Base-by-base conservation (phyloP, 2,888 invertebrate genomes). In the Trachelus iudaicus region DNA sequence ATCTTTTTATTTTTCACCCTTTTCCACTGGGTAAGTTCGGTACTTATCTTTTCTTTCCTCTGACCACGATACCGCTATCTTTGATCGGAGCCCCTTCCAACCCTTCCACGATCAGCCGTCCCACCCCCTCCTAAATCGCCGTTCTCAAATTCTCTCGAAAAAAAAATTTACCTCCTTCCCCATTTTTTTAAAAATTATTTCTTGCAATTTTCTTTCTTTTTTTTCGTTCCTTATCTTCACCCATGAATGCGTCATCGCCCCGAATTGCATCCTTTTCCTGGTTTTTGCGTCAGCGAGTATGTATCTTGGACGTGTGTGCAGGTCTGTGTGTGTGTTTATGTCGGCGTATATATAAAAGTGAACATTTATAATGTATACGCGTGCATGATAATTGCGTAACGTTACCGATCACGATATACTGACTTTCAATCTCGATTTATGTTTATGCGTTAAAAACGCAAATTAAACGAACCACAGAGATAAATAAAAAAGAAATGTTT, bases 211-310 rank as follows among this genome's bases (percentile, higher is more conserved):
- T 76, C 15, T 23, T 77, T 34, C 34, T 69, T 74, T 71, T 77
- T 37, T 73, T 69, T 69, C 12, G 40, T 68, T 69, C 34, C 35
- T 68, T 40, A 75, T 75, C 69, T 34, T 69, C 31, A 34, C 33
- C 30, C 31, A 73, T 69, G 56, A 79, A 76, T 75, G 73, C 69
- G 75, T 73, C 69, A 75, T 74, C 71, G 71, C 79, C 73, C 74
- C 33, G 82, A 76, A 31, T 71, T 12, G 71, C 71, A 71, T 71
- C 34, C 31, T 31, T 31, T 1, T 34, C 15, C 15, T 71, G 31
- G 15, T 12, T 31, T 34, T 71, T 71, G 31, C 71, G 15, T 71
- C 31, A 71, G 33, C 71, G 31, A 31, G 71, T 71, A 23, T 33
- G 33, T 71, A 31, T 23, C 12, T 34, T 31, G 31, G 31, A 15